Evolutionary conservation across 2,888 invertebrate genomes (phyloP).

Genomic region (Xanthia icteritia): DNA sequence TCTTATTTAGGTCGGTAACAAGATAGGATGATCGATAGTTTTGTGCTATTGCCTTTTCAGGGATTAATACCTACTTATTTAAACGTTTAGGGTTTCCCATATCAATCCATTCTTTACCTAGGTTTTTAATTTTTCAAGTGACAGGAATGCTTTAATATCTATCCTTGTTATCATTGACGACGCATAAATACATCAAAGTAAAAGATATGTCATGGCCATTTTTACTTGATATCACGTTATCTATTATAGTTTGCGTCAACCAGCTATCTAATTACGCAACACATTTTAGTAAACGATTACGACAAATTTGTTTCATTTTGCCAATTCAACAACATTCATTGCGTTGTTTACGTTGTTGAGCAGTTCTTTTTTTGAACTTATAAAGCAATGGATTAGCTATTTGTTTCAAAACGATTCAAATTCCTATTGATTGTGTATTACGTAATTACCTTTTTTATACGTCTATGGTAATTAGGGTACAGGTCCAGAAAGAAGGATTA

Average conservation of each 20-base stretch:
- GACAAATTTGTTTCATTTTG: too few relatives aligned
- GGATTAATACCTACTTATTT: not conserved
- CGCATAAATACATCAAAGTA: not conserved
- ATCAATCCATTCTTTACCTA: not conserved
- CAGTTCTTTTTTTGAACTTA: too few relatives aligned
- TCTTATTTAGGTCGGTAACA: not conserved
- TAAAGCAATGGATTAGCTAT: too few relatives aligned
- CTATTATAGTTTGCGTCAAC: not conserved
- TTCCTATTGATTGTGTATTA: too few relatives aligned
- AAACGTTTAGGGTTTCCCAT: not conserved
- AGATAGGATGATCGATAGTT: not conserved
- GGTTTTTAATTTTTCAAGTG: too few relatives aligned
- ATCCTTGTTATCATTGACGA: not conserved
- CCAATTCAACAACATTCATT: too few relatives aligned
- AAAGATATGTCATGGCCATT: not conserved
- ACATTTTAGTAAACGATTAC: too few relatives aligned
- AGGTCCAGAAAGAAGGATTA: not conserved
- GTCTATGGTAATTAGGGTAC: too few relatives aligned
- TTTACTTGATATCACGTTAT: not conserved
- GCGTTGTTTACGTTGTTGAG: too few relatives aligned
- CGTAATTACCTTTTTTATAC: too few relatives aligned
- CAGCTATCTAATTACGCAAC: too few relatives aligned
- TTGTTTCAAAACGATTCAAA: too few relatives aligned
- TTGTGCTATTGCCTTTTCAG: not conserved
- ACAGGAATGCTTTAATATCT: not conserved